phyloP scores from a whole-genome alignment of 2,797 vertebrate species.

The Valencia hispanica region DNA sequence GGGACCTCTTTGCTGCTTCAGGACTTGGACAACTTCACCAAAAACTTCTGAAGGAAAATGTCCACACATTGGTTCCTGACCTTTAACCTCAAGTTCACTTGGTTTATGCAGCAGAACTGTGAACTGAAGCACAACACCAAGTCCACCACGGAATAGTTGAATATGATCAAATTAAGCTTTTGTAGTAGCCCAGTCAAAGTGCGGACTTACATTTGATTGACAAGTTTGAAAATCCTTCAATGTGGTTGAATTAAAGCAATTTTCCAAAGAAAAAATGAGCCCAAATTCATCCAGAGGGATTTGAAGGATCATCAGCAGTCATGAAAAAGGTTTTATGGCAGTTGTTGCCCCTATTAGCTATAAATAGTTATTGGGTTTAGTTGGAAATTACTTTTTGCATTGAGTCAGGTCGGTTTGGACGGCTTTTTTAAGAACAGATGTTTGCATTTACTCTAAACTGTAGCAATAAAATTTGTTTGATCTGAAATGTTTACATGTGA shows the following conservation, averaged over 20 bases:
- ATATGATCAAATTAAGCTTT: neutral
- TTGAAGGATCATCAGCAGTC: neutral
- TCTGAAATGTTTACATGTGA: no score
- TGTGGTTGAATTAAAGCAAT: neutral
- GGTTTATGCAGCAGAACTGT: neutral
- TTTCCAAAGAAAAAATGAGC: neutral
- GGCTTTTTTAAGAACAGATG: neutral
- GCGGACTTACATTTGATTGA: neutral
- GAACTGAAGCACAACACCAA: neutral
- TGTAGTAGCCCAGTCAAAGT: neutral
- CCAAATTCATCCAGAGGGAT: neutral
- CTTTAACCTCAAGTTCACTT: neutral
- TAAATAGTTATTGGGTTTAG: neutral
- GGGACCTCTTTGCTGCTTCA: neutral
- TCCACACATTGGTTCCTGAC: neutral
- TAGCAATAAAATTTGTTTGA: no score
- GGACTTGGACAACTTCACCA: no score
- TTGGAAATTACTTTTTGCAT: neutral
- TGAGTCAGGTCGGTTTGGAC: neutral
- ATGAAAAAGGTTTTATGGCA: neutral
- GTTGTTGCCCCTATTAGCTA: neutral
- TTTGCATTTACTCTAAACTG: no score
- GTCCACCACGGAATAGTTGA: neutral
- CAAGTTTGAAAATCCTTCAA: neutral
- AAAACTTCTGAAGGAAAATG: neutral